Percentiles rank a stretch among this genome's conserved stretches.
Evolutionary conservation across 1,140 invertebrate species (phyloP).

Genomic region (Orchestia grillus): DNA sequence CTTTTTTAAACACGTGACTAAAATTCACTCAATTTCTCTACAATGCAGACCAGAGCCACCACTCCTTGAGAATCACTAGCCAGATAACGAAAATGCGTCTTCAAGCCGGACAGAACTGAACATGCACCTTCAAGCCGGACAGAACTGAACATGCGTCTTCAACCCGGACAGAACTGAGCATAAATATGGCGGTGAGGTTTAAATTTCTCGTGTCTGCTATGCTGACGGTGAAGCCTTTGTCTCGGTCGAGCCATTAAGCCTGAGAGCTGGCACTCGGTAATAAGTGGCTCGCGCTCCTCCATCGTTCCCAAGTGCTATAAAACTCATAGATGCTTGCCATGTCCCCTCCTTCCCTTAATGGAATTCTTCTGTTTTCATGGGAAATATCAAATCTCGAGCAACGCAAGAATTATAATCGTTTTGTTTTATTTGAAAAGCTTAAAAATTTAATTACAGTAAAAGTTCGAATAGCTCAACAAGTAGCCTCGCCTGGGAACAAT

Average conservation of each 20-base stretch:
- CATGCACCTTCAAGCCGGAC: background rate
- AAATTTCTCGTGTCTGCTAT: background rate
- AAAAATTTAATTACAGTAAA: background rate
- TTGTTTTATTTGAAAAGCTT: background rate
- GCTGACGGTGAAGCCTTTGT: constrained; percentile 7
- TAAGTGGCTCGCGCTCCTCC: background rate
- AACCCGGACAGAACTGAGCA: background rate
- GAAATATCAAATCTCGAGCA: background rate
- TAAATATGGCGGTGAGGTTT: background rate
- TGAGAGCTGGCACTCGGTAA: background rate
- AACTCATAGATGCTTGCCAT: background rate
- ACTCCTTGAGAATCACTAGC: background rate
- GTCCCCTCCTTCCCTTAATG: background rate
- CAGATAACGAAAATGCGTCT: background rate
- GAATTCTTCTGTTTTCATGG: background rate
- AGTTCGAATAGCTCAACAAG: background rate
- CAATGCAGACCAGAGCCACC: background rate
- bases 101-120: too few relatives aligned
- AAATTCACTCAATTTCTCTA: background rate
- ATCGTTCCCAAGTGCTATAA: background rate
- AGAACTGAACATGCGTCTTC: background rate
- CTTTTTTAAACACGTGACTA: too few relatives aligned
- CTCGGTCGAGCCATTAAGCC: constrained; percentile 1
- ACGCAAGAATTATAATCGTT: background rate
- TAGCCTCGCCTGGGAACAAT: background rate